Conservation (phyloP, 1,140 invertebrate species). For the Hylaeus anthracinus region DNA sequence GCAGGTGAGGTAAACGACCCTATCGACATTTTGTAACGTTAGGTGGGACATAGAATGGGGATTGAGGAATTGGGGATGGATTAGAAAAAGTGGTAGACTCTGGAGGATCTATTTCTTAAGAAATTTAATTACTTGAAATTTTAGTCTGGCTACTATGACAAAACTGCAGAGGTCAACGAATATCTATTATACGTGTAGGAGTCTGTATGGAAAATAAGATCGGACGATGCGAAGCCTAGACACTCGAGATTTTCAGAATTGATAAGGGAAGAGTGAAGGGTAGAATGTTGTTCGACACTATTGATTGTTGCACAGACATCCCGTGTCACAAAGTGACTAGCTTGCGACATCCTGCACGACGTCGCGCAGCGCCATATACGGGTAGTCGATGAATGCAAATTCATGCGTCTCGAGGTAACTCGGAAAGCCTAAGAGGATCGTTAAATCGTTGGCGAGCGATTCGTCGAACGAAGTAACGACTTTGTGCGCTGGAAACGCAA, state of each 20-base stretch:
- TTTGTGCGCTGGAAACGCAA: not conserved
- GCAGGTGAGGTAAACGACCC: no score
- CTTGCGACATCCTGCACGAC: constrained; percentile 19
- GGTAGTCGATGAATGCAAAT: constrained; percentile 25
- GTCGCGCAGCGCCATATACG: not conserved
- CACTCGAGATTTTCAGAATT: not conserved
- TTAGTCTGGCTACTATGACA: no score
- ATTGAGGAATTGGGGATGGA: no score
- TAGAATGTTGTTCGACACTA: not conserved
- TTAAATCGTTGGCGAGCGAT: constrained; percentile 7
- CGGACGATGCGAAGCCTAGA: no score
- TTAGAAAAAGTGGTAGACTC: no score
- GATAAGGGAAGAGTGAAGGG: not conserved
- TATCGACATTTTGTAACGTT: no score
- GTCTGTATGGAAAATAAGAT: no score
- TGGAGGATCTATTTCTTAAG: no score
- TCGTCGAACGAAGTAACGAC: not conserved
- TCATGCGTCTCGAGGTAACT: not conserved
- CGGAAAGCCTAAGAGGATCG: constrained; percentile 7
- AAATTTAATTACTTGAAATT: no score
- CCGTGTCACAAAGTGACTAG: constrained; percentile 23
- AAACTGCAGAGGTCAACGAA: no score
- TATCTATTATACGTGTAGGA: no score
- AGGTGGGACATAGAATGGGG: no score
- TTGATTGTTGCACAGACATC: not conserved